Base-by-base conservation (phyloP, 2,888 invertebrate genomes). In the Xestia xanthographa region DNA sequence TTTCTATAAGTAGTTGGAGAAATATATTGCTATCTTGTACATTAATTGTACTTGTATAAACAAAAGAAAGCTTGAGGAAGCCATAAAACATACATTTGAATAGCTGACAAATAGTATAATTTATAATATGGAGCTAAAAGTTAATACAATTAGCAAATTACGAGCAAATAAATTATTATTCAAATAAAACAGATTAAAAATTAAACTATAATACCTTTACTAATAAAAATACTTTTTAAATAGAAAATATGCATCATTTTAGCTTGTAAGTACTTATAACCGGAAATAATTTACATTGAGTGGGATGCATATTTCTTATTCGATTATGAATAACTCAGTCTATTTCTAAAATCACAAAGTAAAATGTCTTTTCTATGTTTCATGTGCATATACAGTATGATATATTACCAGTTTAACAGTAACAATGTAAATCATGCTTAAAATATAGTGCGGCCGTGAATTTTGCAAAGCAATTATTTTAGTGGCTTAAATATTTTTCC, bases 341-440 rank as follows among this genome's bases (percentile, higher is more conserved):
- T 73, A 82, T 82, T 66, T 69, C 76, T 79, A 75, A 71, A 83
- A 76, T 76, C 60, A 75, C 77, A 78, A 82, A 60, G 56, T 43
- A 69, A 53, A 74, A 68, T 83, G 78, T 78, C 62, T 83, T 86
- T 74, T 86, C n/a, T 68, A 77, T 45, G 50, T 74, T 63, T 50
- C 67, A 68, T 71, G 60, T 73, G 62, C 69, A 41, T 29, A 53
- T 53, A 77, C 58, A 74, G 48, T 60, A 65, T 62, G 76, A 70
- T 75, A 69, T 69, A 72, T 26, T 45, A 58, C 17, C 3, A 71
- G 74, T 69, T 56, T 67, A 53, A 67, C 34, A 74, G 20, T 72
- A 66, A 67, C 50, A 85, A 83, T 79, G 74, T 74, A 72, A 62
- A 74, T 58, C 65, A 82, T 82, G 83, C 72, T 77, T 82, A n/a